Evolutionary conservation across 2,888 invertebrate species (phyloP), one percentile per base, ranked within the genome.

Genomic region (Yponomeuta sedellus): DNA sequence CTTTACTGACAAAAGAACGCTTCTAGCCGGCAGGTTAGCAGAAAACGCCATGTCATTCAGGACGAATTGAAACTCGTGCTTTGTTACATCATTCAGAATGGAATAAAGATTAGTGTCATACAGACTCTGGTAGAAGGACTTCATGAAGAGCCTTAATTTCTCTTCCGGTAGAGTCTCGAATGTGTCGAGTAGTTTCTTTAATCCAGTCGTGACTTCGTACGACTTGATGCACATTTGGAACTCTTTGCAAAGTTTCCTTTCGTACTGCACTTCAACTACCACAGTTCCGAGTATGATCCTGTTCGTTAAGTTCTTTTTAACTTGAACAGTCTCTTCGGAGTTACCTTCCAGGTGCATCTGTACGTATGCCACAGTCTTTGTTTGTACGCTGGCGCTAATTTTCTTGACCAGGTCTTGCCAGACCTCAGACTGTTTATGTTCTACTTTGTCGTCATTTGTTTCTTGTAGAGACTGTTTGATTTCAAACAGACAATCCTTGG

Each of bases 11-110:
- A 66, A 12, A 20, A 88, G 69, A 1, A 86, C 73, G 16, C 79
- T 75, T 68, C 79, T 82, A 0, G 79, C 73, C 0, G 82, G 75
- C 0, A 81, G 77, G 44, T 73, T 75, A 22, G 78, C 75, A 1
- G 80, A 74, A 67, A 77, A 81, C 0, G 78, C 76, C 81, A 88
- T 83, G 58, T 86, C 85, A 56, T 82, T 82, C n/a, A 86, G 67
- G 68, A 85, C 77, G 0, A 78, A 68, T 73, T 85, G 85, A 16
- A 86, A 73, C 61, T 81, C 79, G 64, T 77, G 77, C 0, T 76
- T 75, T 2, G 80, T 80, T 0, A 68, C 70, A 8, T 78, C 79
- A n/a, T 69, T 74, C n/a, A 85, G 56, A 2, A 69, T 66, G 0
- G 75, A 72, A 66, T 80, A 81, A 68, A 86, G 83, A 2, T 70